Percentiles rank a stretch among this genome's conserved stretches.
These are phyloP conservation scores for Cryptus armator DNA, from an alignment of 2,888 invertebrate genomes.

Conservation along the genomic window DNA sequence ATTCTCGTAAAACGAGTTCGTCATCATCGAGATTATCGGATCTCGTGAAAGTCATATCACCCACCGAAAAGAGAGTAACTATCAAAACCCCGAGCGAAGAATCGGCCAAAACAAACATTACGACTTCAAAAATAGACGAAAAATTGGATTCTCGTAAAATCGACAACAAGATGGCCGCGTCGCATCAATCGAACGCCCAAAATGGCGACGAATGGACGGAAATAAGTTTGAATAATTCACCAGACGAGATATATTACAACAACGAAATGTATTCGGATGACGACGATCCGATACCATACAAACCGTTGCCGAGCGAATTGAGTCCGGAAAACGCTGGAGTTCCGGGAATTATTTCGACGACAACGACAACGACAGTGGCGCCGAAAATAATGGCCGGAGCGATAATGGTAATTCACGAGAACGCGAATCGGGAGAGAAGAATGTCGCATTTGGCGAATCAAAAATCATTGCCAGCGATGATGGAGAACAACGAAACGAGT, in stretches of 20 bases:
- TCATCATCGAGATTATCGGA: conserved; percentile 81
- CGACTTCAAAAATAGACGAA: conserved; percentile 31
- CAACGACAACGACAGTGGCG: conserved; percentile 38
- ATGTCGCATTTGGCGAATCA: conserved; percentile 84
- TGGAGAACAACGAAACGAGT: conserved; percentile 78
- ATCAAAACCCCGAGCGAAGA: conserved; percentile 74
- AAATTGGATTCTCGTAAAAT: conserved; percentile 72
- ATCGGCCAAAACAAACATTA: conserved; percentile 20
- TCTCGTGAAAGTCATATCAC: conserved; percentile 75
- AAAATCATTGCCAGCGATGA: conserved; percentile 85
- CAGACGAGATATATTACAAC: conserved; percentile 88
- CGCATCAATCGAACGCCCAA: conserved; percentile 69
- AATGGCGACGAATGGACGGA: conserved; percentile 90
- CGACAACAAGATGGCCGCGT: conserved; percentile 61
- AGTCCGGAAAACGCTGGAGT: conserved; percentile 77
- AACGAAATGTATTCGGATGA: conserved; percentile 86
- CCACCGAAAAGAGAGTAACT: conserved; percentile 76
- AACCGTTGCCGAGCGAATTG: conserved; percentile 83
- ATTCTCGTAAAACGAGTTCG: conserved; percentile 72
- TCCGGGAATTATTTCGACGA: conserved; percentile 74
- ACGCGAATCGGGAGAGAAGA: conserved; percentile 71
- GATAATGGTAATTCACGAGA: conserved; percentile 68
- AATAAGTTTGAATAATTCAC: conserved; percentile 90
- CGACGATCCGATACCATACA: conserved; percentile 85
- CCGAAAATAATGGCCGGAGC: conserved; percentile 53